Conservation (phyloP, 2,888 invertebrate species). For the Macrophya alboannulata region DNA sequence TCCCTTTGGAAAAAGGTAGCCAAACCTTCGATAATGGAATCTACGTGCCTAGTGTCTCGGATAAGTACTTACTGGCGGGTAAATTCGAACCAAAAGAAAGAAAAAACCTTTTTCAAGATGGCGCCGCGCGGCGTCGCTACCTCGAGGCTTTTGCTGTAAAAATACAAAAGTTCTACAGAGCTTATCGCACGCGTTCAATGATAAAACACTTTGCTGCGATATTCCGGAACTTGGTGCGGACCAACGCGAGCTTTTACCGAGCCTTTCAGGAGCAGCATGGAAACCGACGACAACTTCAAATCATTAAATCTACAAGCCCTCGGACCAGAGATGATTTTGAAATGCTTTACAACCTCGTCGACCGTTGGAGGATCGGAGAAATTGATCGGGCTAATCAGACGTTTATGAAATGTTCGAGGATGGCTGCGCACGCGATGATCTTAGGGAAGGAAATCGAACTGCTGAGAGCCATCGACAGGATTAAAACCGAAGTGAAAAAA, state of each 20-base stretch:
- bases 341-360: conserved; percentile 84
- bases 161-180: conserved; percentile 73
- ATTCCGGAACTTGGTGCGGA: conserved; percentile 37
- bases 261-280: conserved; percentile 41
- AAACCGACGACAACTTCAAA: conserved; percentile 81
- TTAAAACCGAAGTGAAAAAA: conserved; percentile 84
- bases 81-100: conserved; percentile 25
- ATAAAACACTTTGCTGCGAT: conserved; percentile 48
- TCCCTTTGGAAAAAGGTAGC: conserved; percentile 14
- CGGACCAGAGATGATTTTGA: conserved; percentile 88
- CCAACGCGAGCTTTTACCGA: conserved; percentile 28
- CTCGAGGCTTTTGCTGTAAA: conserved; percentile 63
- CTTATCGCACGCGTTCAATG: conserved; percentile 49
- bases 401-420: conserved; percentile 68
- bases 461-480: conserved; percentile 86
- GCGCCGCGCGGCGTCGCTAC: not conserved
- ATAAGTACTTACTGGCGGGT: conserved; percentile 38
- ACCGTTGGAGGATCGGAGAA: conserved; percentile 87
- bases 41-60: conserved; percentile 36
- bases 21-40: conserved; percentile 51
- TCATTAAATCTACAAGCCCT: conserved; percentile 77
- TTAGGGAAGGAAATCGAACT: conserved; percentile 89
- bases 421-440: conserved; percentile 87
- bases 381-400: conserved; percentile 82
- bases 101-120: conserved; percentile 31